These are phyloP conservation scores for Vimba vimba DNA, from an alignment of 2,113 vertebrate species.

Conservation along the genomic window DNA sequence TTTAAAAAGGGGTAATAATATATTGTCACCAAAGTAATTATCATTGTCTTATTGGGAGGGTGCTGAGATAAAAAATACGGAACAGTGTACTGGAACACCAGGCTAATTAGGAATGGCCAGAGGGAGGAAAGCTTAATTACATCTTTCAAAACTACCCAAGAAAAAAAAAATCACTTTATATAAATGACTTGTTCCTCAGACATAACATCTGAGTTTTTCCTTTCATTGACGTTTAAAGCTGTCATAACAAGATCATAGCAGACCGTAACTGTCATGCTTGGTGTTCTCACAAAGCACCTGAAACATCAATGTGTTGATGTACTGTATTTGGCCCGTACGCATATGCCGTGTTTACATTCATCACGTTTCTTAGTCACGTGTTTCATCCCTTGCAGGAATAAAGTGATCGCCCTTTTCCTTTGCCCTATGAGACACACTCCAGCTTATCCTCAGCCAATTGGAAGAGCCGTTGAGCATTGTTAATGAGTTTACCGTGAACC, in stretches of 20 bases:
- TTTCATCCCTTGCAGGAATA: background rate
- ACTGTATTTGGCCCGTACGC: constrained; percentile 53
- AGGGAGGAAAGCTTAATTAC: constrained; percentile 44
- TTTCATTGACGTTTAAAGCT: background rate
- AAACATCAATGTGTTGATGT: constrained; percentile 57
- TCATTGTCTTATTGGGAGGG: background rate
- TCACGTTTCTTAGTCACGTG: constrained; percentile 63
- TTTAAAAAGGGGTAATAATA: background rate
- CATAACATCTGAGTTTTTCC: constrained; percentile 15
- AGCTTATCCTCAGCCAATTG: constrained; percentile 38
- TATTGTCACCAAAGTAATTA: constrained; percentile 9
- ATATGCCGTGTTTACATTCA: constrained; percentile 30
- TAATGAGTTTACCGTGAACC: constrained; percentile 30
- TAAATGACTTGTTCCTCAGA: constrained; percentile 5
- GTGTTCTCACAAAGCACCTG: constrained; percentile 51
- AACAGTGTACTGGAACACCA: background rate
- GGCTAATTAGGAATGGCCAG: constrained; percentile 17
- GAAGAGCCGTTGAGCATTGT: constrained; percentile 47
- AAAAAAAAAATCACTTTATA: constrained; percentile 35
- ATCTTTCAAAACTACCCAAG: background rate
- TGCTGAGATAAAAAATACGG: background rate
- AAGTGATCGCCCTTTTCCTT: background rate
- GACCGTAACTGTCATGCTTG: constrained; percentile 58
- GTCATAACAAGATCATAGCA: constrained; percentile 26
- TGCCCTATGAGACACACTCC: constrained; percentile 24